Evolutionary conservation across 2,113 vertebrate genomes (phyloP), one percentile per base, ranked within the genome.

Genomic region (Alosa alosa): DNA sequence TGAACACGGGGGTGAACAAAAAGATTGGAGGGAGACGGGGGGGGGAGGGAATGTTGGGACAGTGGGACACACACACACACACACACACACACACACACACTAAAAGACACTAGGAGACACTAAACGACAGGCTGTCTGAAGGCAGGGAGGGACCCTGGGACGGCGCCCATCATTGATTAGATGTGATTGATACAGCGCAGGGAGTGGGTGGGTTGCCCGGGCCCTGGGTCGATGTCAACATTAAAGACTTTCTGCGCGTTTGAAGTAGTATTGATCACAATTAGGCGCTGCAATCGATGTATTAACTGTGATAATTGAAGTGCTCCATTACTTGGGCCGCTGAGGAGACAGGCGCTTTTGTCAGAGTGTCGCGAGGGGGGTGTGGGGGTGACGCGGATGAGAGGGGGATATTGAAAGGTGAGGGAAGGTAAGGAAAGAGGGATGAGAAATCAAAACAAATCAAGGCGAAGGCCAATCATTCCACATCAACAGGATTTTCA

Each of bases 261-360:
- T 68, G 31, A n/a, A 49, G 86, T 11, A 36, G 11, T 31, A n/a
- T 78, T 78, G 72, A 78, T 78, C 72, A 39, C 72, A 78, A 78
- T 78, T 78, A 78, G 72, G 36, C 2, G 13, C 13, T 0, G 22
- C 52, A 31, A 49, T 52, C 82, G 49, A 81, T 84, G 22, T 84
- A 86, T 83, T 86, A 86, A 55, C 82, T n/a, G 68, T 36, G 41
- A 84, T 86, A 86, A 86, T 41, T 83, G 68, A 81, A 78, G 82
- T 22, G 31, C 39, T 49, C 78, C 82, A 55, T 86, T 83, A 86
- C 68, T 64, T 84, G 41, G 57, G 47, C 36, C 17, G 36, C 82
- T 44, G 49, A 68, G 39, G 55, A 86, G 72, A 78, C 72, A 78
- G 72, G 11, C 11, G 72, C 49, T 41, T 83, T 81, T 49, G 55